Evolutionary conservation across 2,113 vertebrate species (phyloP).

Genomic region (Neodon shergylaensis): DNA sequence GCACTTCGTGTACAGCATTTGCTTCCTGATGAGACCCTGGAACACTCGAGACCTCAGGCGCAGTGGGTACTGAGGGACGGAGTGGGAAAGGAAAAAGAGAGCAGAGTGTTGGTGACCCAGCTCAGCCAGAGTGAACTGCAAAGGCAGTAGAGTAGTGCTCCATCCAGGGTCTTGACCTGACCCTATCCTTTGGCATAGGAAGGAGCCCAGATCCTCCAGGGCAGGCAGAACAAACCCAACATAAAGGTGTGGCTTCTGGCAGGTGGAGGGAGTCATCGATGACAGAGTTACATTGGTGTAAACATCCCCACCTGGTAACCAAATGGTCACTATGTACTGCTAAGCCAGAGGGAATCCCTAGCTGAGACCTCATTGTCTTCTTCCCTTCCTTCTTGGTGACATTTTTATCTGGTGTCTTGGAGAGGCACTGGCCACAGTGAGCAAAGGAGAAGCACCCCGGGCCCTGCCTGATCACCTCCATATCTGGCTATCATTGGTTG

Average conservation of each 20-base stretch:
- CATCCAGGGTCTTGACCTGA: neutral
- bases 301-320: neutral
- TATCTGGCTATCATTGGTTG: neutral
- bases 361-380: neutral
- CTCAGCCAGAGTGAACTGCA: neutral
- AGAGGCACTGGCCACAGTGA: neutral
- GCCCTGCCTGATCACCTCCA: neutral
- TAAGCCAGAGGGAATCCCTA: neutral
- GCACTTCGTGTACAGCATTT: neutral
- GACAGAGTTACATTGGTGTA: neutral
- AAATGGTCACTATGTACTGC: neutral
- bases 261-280: neutral
- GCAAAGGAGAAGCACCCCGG: neutral
- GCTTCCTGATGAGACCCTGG: neutral
- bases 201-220: neutral
- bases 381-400: neutral
- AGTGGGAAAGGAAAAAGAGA: neutral
- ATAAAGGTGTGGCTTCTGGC: neutral
- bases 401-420: neutral
- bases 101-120: neutral
- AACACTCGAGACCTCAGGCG: neutral
- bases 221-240: neutral
- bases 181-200: neutral
- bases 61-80: neutral
- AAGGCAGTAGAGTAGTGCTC: neutral